Evolutionary conservation across 2,113 vertebrate species (phyloP).

Genomic region (Girardinichthys multiradiatus): DNA sequence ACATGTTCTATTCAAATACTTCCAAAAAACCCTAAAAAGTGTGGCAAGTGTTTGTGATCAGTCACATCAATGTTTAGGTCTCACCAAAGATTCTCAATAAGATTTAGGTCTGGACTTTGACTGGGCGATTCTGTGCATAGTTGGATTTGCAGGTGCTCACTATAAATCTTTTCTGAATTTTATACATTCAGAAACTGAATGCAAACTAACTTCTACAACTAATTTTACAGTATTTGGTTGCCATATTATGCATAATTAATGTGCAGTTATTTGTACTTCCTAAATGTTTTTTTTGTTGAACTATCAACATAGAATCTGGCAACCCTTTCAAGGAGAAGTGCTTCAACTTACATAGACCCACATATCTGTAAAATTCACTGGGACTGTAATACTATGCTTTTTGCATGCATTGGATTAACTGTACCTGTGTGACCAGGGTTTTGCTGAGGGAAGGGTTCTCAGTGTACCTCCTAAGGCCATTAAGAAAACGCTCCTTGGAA

Average conservation of each 20-base stretch:
- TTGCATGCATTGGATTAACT: conserved; percentile 21
- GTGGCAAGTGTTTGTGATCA: not conserved
- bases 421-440: conserved; percentile 10
- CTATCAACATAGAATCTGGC: too few species aligned
- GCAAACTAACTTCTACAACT: not conserved
- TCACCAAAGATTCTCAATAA: too few species aligned
- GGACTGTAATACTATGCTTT: not conserved
- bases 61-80: not conserved
- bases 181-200: not conserved
- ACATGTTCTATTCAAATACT: too few species aligned
- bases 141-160: not conserved
- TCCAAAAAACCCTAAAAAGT: not conserved
- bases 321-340: too few species aligned
- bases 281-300: too few species aligned
- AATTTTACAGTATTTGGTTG: not conserved
- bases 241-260: not conserved
- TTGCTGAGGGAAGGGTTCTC: conserved; percentile 54
- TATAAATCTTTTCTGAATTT: not conserved
- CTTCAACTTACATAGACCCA: not conserved
- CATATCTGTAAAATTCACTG: not conserved
- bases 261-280: too few species aligned
- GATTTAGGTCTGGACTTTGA: too few species aligned
- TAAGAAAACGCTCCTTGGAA: conserved; percentile 64
- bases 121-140: too few species aligned
- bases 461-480: conserved; percentile 63